Conservation (phyloP, 2,888 invertebrate species). For the Branchipolynoe longqiensis region DNA sequence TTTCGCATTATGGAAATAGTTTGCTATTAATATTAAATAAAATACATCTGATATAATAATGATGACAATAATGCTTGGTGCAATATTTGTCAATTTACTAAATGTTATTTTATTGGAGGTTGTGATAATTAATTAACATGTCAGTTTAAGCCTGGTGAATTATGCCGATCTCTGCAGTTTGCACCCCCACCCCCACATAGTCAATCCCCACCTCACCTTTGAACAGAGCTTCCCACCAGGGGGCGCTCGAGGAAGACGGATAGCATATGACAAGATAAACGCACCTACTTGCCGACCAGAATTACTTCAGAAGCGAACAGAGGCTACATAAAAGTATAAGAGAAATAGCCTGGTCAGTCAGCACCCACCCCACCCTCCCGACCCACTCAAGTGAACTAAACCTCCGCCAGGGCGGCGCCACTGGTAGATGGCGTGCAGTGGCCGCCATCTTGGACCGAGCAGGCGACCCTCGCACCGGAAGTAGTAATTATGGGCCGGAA, state of each 20-base stretch:
- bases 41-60: too few relatives aligned
- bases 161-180: too few relatives aligned
- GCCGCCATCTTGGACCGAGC: conserved; percentile 33
- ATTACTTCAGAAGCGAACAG: not conserved
- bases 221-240: not conserved
- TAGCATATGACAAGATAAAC: conserved; percentile 21
- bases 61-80: too few relatives aligned
- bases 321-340: not conserved
- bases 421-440: conserved; percentile 29
- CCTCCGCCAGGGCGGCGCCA: too few relatives aligned
- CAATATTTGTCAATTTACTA: too few relatives aligned
- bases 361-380: not conserved
- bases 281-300: not conserved
- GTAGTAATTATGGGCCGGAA: conserved; percentile 47
- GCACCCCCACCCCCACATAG: too few relatives aligned
- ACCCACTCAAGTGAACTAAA: not conserved
- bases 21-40: too few relatives aligned
- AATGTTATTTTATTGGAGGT: too few relatives aligned
- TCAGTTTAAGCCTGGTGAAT: too few relatives aligned
- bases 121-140: too few relatives aligned
- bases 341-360: conserved; percentile 16
- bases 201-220: not conserved
- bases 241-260: not conserved
- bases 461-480: conserved; percentile 46
- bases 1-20: too few relatives aligned